Conservation (phyloP, 2,888 invertebrate genomes). For the Amphimallon solstitiale region DNA sequence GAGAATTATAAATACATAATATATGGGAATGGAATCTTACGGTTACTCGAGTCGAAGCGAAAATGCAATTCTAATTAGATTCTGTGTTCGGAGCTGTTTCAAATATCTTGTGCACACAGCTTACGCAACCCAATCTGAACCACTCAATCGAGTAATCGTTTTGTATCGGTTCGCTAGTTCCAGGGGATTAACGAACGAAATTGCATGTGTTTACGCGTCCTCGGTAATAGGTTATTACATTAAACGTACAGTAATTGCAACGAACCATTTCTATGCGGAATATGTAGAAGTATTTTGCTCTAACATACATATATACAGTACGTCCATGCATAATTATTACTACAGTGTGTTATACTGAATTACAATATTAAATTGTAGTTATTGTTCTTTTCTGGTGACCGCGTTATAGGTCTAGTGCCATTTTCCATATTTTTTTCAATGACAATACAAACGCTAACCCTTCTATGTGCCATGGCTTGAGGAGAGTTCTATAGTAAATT, state of each 20-base stretch:
- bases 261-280: not conserved
- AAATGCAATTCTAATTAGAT: constrained; percentile 6
- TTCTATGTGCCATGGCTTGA: too few relatives aligned
- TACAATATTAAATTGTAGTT: too few relatives aligned
- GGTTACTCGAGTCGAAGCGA: not conserved
- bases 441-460: too few relatives aligned
- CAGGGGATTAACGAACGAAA: constrained; percentile 42
- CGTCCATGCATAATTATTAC: too few relatives aligned
- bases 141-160: constrained; percentile 48
- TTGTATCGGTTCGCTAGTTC: constrained; percentile 46
- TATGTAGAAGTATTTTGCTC: too few relatives aligned
- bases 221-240: constrained; percentile 2
- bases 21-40: not conserved
- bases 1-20: too few relatives aligned
- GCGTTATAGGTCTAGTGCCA: too few relatives aligned
- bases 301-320: too few relatives aligned
- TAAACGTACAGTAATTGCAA: not conserved
- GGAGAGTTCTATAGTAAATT: too few relatives aligned
- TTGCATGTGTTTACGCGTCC: constrained; percentile 12
- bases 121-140: constrained; percentile 48
- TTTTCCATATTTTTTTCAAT: too few relatives aligned
- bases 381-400: too few relatives aligned
- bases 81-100: constrained; percentile 33
- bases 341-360: too few relatives aligned
- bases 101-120: constrained; percentile 49